These are phyloP conservation scores for Brachionus asplanchnoidis DNA, from an alignment of 1,140 invertebrate genomes.

Conservation along the genomic window DNA sequence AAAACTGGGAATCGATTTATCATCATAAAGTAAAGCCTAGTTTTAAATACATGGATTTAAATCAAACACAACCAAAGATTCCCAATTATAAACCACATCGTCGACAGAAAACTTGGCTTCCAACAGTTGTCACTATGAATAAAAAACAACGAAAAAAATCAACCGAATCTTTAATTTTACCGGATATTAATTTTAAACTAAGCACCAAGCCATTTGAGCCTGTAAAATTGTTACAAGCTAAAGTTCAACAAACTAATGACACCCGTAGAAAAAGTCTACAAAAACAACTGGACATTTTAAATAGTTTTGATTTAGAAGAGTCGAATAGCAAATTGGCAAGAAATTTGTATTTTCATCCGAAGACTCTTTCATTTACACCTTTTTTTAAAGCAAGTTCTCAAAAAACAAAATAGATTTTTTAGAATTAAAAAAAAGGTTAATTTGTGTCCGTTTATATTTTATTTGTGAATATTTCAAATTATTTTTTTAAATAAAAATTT, in stretches of 20 bases:
- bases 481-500: neutral
- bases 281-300: neutral
- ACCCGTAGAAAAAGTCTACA: neutral
- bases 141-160: neutral
- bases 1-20: slow-evolving; percentile 20
- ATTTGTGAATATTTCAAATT: neutral
- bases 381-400: neutral
- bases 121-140: neutral
- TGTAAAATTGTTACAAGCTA: neutral
- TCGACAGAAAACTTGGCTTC: neutral
- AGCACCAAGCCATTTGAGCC: neutral
- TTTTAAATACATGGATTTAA: neutral
- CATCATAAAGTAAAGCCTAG: neutral
- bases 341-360: slow-evolving; percentile 7
- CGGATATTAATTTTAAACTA: neutral
- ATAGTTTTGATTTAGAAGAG: neutral
- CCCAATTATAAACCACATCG: neutral
- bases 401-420: neutral
- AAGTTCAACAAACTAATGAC: neutral
- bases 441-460: neutral
- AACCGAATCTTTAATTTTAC: neutral
- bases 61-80: neutral
- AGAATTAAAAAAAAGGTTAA: neutral
- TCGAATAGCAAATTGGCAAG: neutral
- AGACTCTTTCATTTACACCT: slow-evolving; percentile 10